Conservation (phyloP, 2,888 invertebrate species). For the Argynnis bischoffii region DNA sequence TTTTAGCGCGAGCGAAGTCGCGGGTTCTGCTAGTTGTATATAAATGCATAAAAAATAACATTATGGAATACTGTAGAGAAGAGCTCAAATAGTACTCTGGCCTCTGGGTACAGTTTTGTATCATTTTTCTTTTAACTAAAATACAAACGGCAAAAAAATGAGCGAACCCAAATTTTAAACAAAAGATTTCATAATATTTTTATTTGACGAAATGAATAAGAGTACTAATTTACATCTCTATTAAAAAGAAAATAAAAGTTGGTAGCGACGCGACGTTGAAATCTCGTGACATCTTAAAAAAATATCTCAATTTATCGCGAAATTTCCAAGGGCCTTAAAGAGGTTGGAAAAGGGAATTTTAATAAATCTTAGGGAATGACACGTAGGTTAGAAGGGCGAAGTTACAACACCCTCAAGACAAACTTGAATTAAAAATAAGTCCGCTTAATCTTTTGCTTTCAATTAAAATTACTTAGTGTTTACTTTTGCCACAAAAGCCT, state of each 20-base stretch:
- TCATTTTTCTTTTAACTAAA: not conserved
- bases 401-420: slow-evolving; percentile 32
- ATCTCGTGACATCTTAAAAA: slow-evolving; percentile 25
- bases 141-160: not conserved
- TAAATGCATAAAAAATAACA: no score
- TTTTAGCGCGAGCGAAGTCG: no score
- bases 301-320: slow-evolving; percentile 25
- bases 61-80: no score
- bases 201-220: slow-evolving; percentile 19
- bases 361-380: slow-evolving; percentile 40
- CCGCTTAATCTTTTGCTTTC: slow-evolving; percentile 30
- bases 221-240: slow-evolving; percentile 22
- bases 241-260: slow-evolving; percentile 27
- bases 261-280: slow-evolving; percentile 13
- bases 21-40: no score
- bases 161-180: slow-evolving; percentile 4
- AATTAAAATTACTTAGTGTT: slow-evolving; percentile 24
- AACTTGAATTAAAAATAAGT: slow-evolving; percentile 29
- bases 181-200: slow-evolving; percentile 20
- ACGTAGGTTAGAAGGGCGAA: slow-evolving; percentile 37
- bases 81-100: no score
- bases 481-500: not conserved
- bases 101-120: no score
- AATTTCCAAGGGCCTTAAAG: slow-evolving; percentile 27
- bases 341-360: slow-evolving; percentile 31